Percentiles rank a stretch among this genome's conserved stretches.
phyloP scores from a whole-genome alignment of 2,797 vertebrate species.

The Notolepis coatsorum region DNA sequence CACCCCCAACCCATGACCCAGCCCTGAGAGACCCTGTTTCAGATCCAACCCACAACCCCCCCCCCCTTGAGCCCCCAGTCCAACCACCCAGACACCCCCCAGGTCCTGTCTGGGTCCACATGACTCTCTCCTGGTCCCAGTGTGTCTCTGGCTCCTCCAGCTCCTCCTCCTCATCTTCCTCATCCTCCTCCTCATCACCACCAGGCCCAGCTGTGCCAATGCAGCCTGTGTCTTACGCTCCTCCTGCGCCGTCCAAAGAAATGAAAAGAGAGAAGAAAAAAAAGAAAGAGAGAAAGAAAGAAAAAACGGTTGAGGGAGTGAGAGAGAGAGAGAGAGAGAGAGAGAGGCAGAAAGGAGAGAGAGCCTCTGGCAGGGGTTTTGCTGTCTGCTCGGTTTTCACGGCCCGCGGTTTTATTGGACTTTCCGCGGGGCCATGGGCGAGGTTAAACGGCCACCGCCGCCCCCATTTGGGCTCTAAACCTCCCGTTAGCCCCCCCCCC shows the following conservation, averaged over 20 bases:
- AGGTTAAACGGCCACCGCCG: conserved; percentile 75
- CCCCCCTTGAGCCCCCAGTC: conserved; percentile 39
- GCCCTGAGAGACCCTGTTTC: too few species aligned
- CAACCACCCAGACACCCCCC: conserved; percentile 48
- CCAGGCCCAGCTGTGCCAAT: conserved; percentile 64
- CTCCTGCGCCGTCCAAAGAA: conserved; percentile 63
- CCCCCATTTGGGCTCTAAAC: conserved; percentile 61
- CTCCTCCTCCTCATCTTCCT: conserved; percentile 39
- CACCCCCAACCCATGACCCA: too few species aligned
- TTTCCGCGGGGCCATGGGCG: conserved; percentile 68
- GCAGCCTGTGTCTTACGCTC: conserved; percentile 55
- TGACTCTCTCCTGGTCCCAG: conserved; percentile 16
- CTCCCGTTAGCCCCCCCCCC: conserved; percentile 45
- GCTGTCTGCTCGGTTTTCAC: conserved; percentile 81
- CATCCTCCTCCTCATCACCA: conserved; percentile 19
- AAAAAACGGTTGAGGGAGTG: conserved; percentile 67
- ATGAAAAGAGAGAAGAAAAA: conserved; percentile 45
- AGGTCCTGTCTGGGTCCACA: conserved; percentile 61
- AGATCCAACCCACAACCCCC: conserved; percentile 47
- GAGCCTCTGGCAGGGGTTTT: conserved; percentile 83
- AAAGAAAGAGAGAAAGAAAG: conserved; percentile 30
- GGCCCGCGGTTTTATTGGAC: conserved; percentile 77
- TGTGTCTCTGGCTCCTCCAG: conserved; percentile 42
- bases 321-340: conserved; percentile 16
- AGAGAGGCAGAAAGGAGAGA: too few species aligned